Percentiles rank a stretch among this genome's conserved stretches.
Conservation (phyloP, 2,888 invertebrate species). For the Leptura quadrifasciata region DNA sequence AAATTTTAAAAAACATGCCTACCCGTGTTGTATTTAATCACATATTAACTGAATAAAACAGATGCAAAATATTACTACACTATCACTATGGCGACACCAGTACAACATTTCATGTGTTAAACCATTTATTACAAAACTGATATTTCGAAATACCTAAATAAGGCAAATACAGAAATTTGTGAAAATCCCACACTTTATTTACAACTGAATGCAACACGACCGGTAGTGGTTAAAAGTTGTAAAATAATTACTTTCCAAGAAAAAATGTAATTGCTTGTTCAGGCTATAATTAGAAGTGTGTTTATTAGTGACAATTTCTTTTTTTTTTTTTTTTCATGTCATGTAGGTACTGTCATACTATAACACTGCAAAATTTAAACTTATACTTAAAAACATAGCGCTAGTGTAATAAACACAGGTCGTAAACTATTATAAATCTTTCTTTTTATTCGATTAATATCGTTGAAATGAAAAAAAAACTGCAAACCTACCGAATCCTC, state of each 20-base stretch:
- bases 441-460: too few species aligned
- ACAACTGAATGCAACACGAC: not conserved
- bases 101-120: not conserved
- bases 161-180: slow-evolving; percentile 1
- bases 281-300: not conserved
- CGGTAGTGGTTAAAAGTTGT: slow-evolving; percentile 12
- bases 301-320: not conserved
- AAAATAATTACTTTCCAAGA: slow-evolving; percentile 7
- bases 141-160: slow-evolving; percentile 10
- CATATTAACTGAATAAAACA: too few species aligned
- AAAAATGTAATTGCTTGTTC: not conserved
- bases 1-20: not conserved
- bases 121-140: not conserved
- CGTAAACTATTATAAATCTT: too few species aligned
- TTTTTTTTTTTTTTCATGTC: not conserved
- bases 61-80: too few species aligned
- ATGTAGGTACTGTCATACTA: too few species aligned
- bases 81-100: not conserved
- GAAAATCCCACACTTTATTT: slow-evolving; percentile 4
- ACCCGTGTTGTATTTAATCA: too few species aligned
- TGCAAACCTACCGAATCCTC: slow-evolving; percentile 68
- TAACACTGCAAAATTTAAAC: not conserved
- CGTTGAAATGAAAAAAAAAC: not conserved
- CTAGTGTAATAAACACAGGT: too few species aligned
- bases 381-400: too few species aligned